These are phyloP conservation scores for Heliconius himera DNA, from an alignment of 1,140 invertebrate species.

Conservation along the genomic window DNA sequence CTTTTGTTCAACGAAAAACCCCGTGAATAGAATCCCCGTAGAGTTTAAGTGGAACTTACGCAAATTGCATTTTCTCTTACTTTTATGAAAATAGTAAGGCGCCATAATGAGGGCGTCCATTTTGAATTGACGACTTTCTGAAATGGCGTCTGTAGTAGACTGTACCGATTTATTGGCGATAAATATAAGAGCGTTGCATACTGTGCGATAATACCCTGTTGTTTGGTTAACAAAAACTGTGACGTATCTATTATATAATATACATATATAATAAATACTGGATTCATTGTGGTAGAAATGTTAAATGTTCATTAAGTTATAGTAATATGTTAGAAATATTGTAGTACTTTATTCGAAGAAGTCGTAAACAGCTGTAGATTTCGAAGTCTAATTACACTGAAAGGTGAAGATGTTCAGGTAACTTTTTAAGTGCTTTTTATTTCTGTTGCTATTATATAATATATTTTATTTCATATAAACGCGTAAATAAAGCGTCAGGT, in stretches of 20 bases:
- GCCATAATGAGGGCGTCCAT: constrained; percentile 33
- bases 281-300: not conserved
- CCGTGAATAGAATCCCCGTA: constrained; percentile 28
- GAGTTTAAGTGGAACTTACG: constrained; percentile 34
- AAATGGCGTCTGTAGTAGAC: constrained; percentile 35
- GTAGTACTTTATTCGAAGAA: not conserved
- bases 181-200: constrained; percentile 43
- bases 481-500: no score
- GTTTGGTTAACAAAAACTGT: constrained; percentile 32
- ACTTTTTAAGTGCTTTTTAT: not conserved
- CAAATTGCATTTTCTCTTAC: constrained; percentile 36
- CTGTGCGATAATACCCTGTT: constrained; percentile 45
- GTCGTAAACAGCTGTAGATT: not conserved
- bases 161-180: constrained; percentile 50
- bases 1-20: constrained; percentile 15
- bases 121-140: constrained; percentile 31
- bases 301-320: not conserved
- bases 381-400: not conserved
- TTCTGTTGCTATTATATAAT: no score
- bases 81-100: constrained; percentile 31
- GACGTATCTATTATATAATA: not conserved
- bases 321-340: constrained; percentile 25
- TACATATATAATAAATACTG: constrained; percentile 20
- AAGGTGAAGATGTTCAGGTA: not conserved
- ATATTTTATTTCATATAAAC: no score